Base-by-base conservation (phyloP, 2,888 invertebrate species). In the Thalpophila matura region DNA sequence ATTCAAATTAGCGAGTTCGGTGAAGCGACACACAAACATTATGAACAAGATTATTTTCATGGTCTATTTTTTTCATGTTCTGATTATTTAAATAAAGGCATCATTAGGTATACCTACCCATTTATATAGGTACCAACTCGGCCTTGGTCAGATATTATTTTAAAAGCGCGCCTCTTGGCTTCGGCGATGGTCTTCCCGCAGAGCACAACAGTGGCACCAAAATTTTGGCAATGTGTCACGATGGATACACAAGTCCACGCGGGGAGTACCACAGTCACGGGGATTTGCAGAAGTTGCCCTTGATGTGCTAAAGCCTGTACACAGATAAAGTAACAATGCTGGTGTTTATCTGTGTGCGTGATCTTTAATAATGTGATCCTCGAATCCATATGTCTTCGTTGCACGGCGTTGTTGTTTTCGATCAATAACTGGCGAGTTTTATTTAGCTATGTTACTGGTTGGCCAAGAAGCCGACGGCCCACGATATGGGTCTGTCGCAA, bases 231-330 rank as follows among this genome's bases (percentile, higher is more conserved):
- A 65, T 97, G 96, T 74, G 97, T 96, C 22, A 98, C 96, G 89
- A 98, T 97, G 96, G 97, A 97, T 35, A 97, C 96, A 0, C 97
- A 97, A 0, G 98, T 98, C 2, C 96, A 95, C 7, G 96, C 95
- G 0, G 99, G 99, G 97, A 99, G 98, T 3, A 99, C 97, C 3
- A 99, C 97, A 0, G 97, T 97, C 1, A 97, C 96, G 0, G 96
- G 96, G 51, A 97, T 95, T 35, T 91, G 91, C n/a, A 97, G 89
- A 61, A 95, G 95, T 74, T 95, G 91, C 0, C 97, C 97, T 84
- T 98, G 97, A 86, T 97, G 97, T 40, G 97, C 96, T 65, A 98
- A 74, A 3, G 95, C 95, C 93, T 91, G 70, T 20, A 67, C 55
- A 22, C 10, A 22, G 2, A 14, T 49, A 35, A 10, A 35, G 5